Evolutionary conservation across 2,113 vertebrate genomes (phyloP), one percentile per base, ranked within the genome.

Genomic region (Chaenocephalus aceratus): DNA sequence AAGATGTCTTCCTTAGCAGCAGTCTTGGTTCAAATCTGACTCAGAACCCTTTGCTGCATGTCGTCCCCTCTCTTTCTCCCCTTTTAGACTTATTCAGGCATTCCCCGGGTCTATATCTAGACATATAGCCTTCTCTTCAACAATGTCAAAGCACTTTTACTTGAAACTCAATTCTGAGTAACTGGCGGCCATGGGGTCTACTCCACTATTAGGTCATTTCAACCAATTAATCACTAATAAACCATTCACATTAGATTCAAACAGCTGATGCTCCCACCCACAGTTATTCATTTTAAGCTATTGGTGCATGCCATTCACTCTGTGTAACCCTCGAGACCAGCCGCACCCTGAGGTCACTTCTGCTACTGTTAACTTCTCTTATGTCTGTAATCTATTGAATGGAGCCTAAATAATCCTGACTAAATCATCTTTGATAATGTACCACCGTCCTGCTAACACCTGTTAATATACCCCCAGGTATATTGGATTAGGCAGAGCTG

Each of bases 331-430:
- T 8, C 1, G 6, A 21, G 46, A 45, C 61, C 58, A 2, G 46
- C 58, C 7, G 64, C 74, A 9, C 70, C 21, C 73, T 14, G 10
- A 51, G 1, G 15, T 30, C 26, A 51, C 74, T 60, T 44, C 51
- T 80, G 63, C 76, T 36, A 0, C 52, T 67, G 65, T 71, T 74
- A 60, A 51, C 21, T 65, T 69, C 41, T 13, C 49, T 18, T 68
- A n/a, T 65, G 73, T 45, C 41, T 15, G 66, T 75, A 66, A 56
- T 78, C 69, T 49, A 2, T 53, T 10, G 23, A 69, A 18, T 11
- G 0, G 46, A 75, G 62, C 57, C 59, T 13, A 65, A 67, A 74
- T 61, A 18, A 77, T 57, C 36, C 46, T 15, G n/a, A 54, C 45
- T 23, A 23, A 72, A 46, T 68, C 65, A 60, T 48, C 45, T 54